Conservation (phyloP, 2,888 invertebrate species). For the Metalampra italica region DNA sequence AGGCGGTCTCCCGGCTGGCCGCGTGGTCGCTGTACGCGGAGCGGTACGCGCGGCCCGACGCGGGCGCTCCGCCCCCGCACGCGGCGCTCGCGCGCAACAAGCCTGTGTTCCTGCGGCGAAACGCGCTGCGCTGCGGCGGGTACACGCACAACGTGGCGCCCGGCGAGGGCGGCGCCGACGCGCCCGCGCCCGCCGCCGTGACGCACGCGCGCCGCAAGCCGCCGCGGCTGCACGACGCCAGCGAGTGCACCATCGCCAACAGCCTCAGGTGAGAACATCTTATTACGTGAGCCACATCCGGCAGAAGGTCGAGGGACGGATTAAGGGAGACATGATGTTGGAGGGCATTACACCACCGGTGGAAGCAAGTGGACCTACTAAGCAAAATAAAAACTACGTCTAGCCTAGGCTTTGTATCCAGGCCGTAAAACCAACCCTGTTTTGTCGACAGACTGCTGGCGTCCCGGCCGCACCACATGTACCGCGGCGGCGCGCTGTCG, state of each 20-base stretch:
- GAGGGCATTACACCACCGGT: too few relatives aligned
- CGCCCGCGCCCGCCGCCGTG: conserved; percentile 13
- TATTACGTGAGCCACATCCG: background rate
- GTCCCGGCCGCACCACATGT: conserved; percentile 53
- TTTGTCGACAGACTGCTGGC: conserved; percentile 37
- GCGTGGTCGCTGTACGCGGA: conserved; percentile 57
- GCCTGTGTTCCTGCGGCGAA: conserved; percentile 74
- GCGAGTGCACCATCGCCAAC: conserved; percentile 36
- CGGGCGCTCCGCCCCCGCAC: conserved; percentile 16
- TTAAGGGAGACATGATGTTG: too few relatives aligned
- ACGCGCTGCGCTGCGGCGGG: conserved; percentile 49
- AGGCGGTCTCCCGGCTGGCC: conserved; percentile 39
- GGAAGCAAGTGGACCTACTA: too few relatives aligned
- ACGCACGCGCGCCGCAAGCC: conserved; percentile 43
- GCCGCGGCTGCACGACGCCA: conserved; percentile 40
- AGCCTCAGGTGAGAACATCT: conserved; percentile 3
- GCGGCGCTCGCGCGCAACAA: conserved; percentile 35
- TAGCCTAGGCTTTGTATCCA: too few relatives aligned
- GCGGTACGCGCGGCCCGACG: conserved; percentile 37
- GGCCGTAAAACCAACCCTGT: too few relatives aligned
- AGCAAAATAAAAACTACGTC: too few relatives aligned
- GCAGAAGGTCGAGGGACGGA: too few relatives aligned
- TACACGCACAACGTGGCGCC: conserved; percentile 34
- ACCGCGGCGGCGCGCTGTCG: conserved; percentile 50
- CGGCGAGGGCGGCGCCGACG: conserved; percentile 11